Percentiles rank a stretch among this genome's conserved stretches.
phyloP scores from a whole-genome alignment of 2,888 invertebrate genomes.

The Drosophila prolongata region DNA sequence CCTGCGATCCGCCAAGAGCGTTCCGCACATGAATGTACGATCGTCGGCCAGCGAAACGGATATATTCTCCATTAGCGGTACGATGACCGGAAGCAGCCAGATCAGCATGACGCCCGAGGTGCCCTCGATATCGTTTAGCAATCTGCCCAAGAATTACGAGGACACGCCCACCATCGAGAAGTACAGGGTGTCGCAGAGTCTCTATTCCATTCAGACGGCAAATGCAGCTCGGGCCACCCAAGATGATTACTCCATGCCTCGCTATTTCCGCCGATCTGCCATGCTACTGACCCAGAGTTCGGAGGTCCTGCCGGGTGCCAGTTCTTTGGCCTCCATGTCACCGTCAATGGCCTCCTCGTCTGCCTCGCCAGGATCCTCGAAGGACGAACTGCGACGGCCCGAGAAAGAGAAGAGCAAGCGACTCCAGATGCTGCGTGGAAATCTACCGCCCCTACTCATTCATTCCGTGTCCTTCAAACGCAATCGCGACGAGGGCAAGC shows the following conservation, averaged over 20 bases:
- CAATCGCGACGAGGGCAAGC: slow-evolving; percentile 78
- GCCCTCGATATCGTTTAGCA: slow-evolving; percentile 84
- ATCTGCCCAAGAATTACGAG: slow-evolving; percentile 84
- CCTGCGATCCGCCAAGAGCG: slow-evolving; percentile 82
- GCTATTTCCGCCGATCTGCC: slow-evolving; percentile 86
- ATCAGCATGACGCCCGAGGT: slow-evolving; percentile 85
- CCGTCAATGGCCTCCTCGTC: slow-evolving; percentile 60
- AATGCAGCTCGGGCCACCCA: slow-evolving; percentile 84
- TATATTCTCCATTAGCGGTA: slow-evolving; percentile 83
- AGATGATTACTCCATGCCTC: slow-evolving; percentile 87
- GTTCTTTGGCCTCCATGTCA: slow-evolving; percentile 63
- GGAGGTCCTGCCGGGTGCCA: slow-evolving; percentile 74
- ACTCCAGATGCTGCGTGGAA: slow-evolving; percentile 82
- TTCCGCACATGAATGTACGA: slow-evolving; percentile 82
- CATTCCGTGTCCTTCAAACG: slow-evolving; percentile 83
- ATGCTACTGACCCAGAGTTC: slow-evolving; percentile 81
- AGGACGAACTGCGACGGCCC: slow-evolving; percentile 69
- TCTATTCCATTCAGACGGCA: slow-evolving; percentile 85
- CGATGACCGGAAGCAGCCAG: slow-evolving; percentile 64
- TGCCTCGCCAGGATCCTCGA: slow-evolving; percentile 57
- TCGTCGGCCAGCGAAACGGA: slow-evolving; percentile 83
- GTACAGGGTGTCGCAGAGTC: slow-evolving; percentile 83
- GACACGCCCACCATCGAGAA: slow-evolving; percentile 84
- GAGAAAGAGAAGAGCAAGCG: slow-evolving; percentile 83
- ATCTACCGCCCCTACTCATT: slow-evolving; percentile 83